phyloP scores from a whole-genome alignment of 2,797 vertebrate genomes.

The Sebastes melanostomus region DNA sequence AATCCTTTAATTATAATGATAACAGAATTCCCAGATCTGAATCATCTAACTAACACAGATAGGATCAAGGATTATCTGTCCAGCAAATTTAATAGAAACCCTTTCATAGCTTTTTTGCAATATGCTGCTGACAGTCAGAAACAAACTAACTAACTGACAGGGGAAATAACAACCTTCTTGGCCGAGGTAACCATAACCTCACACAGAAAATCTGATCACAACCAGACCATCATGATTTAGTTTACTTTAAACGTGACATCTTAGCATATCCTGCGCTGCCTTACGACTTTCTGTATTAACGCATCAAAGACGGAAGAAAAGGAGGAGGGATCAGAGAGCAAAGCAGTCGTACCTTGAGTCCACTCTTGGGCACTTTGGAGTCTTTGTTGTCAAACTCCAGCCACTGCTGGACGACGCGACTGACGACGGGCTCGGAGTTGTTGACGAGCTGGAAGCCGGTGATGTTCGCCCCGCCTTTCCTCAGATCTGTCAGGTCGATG shows the following conservation, averaged over 20 bases:
- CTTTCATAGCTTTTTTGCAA: slow-evolving; percentile 16
- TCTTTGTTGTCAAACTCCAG: slow-evolving; percentile 94
- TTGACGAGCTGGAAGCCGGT: slow-evolving; percentile 98
- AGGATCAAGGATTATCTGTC: not conserved
- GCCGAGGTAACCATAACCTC: not conserved
- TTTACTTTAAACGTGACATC: not conserved
- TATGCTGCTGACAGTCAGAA: slow-evolving; percentile 9
- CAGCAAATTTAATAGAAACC: not conserved
- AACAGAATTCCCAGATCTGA: slow-evolving; percentile 3
- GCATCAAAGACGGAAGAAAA: not conserved
- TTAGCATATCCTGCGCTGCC: not conserved
- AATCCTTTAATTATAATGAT: not conserved
- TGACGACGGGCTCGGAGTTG: slow-evolving; percentile 88
- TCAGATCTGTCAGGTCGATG: slow-evolving; percentile 94
- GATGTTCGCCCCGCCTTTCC: slow-evolving; percentile 94
- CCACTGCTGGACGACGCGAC: slow-evolving; percentile 94
- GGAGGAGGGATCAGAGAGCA: not conserved
- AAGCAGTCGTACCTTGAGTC: slow-evolving; percentile 85
- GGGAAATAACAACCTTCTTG: slow-evolving; percentile 15
- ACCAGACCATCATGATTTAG: not conserved
- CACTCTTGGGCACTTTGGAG: slow-evolving; percentile 90
- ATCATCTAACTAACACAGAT: not conserved
- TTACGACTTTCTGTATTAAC: not conserved
- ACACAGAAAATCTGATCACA: not conserved
- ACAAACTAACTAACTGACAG: not conserved